Evolutionary conservation across 2,113 vertebrate species (phyloP), one percentile per base, ranked within the genome.

Genomic region (Sinocyclocheilus grahami): DNA sequence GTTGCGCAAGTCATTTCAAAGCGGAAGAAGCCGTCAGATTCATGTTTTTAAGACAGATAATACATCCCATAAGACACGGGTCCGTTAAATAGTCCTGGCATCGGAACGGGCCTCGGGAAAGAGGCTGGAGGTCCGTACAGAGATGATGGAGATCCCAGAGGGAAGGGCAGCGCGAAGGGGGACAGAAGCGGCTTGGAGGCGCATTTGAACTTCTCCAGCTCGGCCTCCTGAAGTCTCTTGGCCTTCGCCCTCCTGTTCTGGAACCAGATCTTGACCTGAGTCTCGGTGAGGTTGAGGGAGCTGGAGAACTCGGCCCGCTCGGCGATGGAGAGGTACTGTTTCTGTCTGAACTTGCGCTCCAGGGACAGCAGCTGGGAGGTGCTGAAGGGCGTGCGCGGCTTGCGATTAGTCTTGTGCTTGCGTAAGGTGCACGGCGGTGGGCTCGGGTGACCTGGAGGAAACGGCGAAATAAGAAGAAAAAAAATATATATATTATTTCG

Each of bases 231-330:
- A 4, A 97, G 94, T 92, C 96, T 93, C 89, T 96, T 96, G 86
- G 96, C 95, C 86, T 97, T 96, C 60, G 96, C 96, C 42, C 96
- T 91, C 63, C 96, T 87, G 92, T 96, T 97, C 87, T 97, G 96
- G 87, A 97, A 97, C 96, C 96, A 96, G 24, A 97, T 96, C 90
- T 96, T 96, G 82, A 96, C 96, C 91, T 96, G 96, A 11, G 96
- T 96, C 94, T 97, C 96, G 62, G 95, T 96, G 89, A 96, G 94
- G 91, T 94, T 95, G 86, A 96, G 95, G 0, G 95, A 95, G 91
- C 92, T 94, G 92, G 95, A 94, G 93, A 96, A 95, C 92, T 96
- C 95, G 33, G 95, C 95, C 88, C 95, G 90, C 91, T 96, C 96
- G 30, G 94, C 94, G 79, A 95, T 95, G 90, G 95, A 95, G 75